Conservation (phyloP, 2,113 vertebrate species). For the Etheostoma spectabile region DNA sequence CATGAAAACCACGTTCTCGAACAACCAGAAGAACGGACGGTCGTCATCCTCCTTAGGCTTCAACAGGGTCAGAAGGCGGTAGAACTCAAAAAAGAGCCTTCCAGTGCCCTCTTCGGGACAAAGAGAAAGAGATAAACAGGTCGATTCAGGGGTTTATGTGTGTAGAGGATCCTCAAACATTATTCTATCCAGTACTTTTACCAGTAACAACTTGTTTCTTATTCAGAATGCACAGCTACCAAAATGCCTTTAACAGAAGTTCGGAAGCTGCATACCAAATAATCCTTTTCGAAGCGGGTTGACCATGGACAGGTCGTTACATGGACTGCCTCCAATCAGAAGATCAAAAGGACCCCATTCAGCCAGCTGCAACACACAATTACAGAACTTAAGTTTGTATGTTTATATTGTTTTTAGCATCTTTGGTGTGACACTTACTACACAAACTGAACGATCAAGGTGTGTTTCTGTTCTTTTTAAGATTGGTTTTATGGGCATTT, state of each 20-base stretch:
- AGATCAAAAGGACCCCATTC: slow-evolving; percentile 97
- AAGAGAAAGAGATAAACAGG: background rate
- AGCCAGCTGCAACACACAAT: slow-evolving; percentile 84
- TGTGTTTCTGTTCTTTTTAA: too few species aligned
- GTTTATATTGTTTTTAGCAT: background rate
- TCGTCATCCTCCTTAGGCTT: slow-evolving; percentile 90
- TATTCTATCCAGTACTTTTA: background rate
- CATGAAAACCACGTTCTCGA: slow-evolving; percentile 98
- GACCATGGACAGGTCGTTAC: slow-evolving; percentile 92
- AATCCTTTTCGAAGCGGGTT: slow-evolving; percentile 92
- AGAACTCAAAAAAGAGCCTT: slow-evolving; percentile 95
- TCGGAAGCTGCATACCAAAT: slow-evolving; percentile 84
- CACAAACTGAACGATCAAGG: background rate
- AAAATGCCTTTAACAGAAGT: background rate
- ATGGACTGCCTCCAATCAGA: slow-evolving; percentile 96
- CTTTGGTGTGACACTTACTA: background rate
- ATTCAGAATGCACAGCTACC: background rate
- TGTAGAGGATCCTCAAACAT: background rate
- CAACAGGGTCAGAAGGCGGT: slow-evolving; percentile 91
- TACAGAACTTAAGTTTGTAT: background rate
- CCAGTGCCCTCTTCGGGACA: slow-evolving; percentile 90
- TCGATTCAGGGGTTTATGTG: too few species aligned
- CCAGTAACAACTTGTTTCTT: background rate
- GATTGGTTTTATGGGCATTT: too few species aligned
- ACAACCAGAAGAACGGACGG: slow-evolving; percentile 96